Percentiles rank a stretch among this genome's conserved stretches.
Evolutionary conservation across 2,888 invertebrate species (phyloP).

Genomic region (Galerucella nymphaeae): DNA sequence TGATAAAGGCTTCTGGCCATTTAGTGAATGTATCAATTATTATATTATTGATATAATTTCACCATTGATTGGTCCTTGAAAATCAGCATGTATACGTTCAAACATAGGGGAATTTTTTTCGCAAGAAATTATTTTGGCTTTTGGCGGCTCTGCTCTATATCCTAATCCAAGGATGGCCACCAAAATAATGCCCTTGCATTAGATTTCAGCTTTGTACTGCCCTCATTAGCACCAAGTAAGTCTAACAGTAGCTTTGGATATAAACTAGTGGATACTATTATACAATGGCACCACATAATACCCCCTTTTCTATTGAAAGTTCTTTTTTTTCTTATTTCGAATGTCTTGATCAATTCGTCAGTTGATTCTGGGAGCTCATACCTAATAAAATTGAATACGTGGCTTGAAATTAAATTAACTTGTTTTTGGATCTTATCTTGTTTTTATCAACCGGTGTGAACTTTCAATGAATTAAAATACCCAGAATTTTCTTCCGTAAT

Average conservation of each 20-base stretch:
- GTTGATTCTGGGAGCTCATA: no score
- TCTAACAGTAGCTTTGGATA: neutral
- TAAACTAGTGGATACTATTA: no score
- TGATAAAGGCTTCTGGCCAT: constrained; percentile 14
- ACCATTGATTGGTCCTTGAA: constrained; percentile 24
- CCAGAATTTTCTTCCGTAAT: neutral
- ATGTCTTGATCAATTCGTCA: no score
- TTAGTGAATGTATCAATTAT: constrained; percentile 32
- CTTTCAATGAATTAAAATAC: constrained; percentile 15
- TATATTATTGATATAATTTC: constrained; percentile 28
- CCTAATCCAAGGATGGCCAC: neutral
- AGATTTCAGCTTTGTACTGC: constrained; percentile 17
- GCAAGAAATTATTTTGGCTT: constrained; percentile 15
- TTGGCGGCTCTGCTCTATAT: constrained; percentile 19
- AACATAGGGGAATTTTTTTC: constrained; percentile 13
- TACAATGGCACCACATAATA: no score
- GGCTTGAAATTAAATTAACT: neutral
- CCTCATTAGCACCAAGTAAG: constrained; percentile 12
- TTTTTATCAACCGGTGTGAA: neutral
- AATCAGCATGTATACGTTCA: constrained; percentile 31
- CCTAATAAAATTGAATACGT: no score
- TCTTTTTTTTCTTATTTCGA: no score
- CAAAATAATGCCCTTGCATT: neutral
- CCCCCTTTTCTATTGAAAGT: no score
- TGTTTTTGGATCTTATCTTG: constrained; percentile 15